Percentiles rank a stretch among this genome's conserved stretches.
Evolutionary conservation across 30 jellyfish, hydroid and myxozoan species (phyloP).

Genomic region (Chironex yamaguchii): DNA sequence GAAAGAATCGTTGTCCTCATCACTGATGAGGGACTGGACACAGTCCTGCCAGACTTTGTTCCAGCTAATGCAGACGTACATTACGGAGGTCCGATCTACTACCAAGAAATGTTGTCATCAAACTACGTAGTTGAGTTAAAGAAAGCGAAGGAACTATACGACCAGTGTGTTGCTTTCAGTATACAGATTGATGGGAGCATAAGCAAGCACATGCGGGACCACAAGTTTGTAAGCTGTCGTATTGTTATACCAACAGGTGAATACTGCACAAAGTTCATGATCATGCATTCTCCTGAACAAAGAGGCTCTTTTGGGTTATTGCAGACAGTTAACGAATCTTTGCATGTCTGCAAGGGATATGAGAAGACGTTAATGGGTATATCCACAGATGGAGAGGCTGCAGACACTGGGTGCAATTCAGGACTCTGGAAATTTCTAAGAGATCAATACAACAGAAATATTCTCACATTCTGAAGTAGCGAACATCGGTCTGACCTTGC

Average conservation of each 20-base stretch:
- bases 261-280: neutral
- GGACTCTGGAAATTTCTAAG: constrained; percentile 41
- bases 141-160: neutral
- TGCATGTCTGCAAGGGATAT: neutral
- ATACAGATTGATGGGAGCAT: neutral
- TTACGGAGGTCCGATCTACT: neutral
- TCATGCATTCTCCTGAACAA: constrained; percentile 17
- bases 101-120: neutral
- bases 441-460: constrained; percentile 36
- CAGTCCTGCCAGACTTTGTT: neutral
- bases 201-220: constrained; percentile 6
- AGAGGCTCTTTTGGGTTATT: neutral
- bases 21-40: constrained; percentile 31
- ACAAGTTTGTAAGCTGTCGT: constrained; percentile 47
- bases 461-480: constrained; percentile 49
- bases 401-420: constrained; percentile 32
- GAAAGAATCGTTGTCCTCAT: neutral
- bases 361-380: neutral
- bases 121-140: neutral
- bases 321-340: constrained; percentile 16
- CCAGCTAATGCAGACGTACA: neutral
- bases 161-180: neutral
- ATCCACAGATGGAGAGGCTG: constrained; percentile 52
- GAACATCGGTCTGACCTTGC: constrained; percentile 66
- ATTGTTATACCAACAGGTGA: constrained; percentile 22